These are phyloP conservation scores for Sterna hirundo DNA, from an alignment of 2,113 vertebrate genomes.

Conservation along the genomic window DNA sequence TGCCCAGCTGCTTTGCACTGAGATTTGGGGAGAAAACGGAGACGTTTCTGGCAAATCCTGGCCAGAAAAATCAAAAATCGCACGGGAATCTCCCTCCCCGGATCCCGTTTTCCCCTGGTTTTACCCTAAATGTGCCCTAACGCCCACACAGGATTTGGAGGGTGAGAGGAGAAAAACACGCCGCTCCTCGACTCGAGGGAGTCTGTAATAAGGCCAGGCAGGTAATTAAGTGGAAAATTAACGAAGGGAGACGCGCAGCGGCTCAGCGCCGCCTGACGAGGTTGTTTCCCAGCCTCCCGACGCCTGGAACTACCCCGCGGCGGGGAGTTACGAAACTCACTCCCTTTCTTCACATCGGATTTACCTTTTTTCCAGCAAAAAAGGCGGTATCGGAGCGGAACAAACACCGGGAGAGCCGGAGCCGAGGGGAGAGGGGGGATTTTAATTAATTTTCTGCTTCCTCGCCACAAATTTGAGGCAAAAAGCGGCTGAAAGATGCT, in stretches of 20 bases:
- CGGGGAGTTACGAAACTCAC: background rate
- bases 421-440: background rate
- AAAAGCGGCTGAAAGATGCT: background rate
- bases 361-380: background rate
- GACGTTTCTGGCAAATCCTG: background rate
- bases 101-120: rapidly evolving
- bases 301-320: background rate
- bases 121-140: background rate
- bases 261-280: background rate
- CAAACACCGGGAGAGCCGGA: background rate
- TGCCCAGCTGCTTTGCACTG: rapidly evolving
- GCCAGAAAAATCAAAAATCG: rapidly evolving
- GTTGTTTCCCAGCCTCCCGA: background rate
- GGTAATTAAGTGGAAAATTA: background rate
- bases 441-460: background rate
- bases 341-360: background rate
- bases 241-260: background rate
- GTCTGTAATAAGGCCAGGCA: background rate
- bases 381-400: no score
- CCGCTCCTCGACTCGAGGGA: background rate
- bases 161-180: background rate
- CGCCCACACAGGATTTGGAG: background rate
- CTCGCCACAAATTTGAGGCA: rapidly evolving
- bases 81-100: rapidly evolving
- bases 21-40: background rate